These are phyloP conservation scores for Hippocampus zosterae DNA, from an alignment of 2,113 vertebrate genomes.

Conservation along the genomic window DNA sequence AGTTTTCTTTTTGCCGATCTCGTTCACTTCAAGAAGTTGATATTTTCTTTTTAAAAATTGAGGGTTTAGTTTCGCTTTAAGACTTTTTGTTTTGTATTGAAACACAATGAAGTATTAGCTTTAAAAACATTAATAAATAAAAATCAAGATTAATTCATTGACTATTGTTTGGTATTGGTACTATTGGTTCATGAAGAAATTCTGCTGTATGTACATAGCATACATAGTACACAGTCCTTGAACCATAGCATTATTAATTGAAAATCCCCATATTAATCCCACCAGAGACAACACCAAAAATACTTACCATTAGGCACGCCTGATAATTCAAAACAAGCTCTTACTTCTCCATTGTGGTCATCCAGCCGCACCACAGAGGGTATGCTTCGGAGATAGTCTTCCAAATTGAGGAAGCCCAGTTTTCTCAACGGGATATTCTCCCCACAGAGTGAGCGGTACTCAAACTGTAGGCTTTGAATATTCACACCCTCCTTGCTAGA, in stretches of 20 bases:
- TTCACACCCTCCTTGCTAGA: slow-evolving; percentile 80
- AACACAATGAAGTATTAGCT: neutral
- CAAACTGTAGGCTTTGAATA: slow-evolving; percentile 73
- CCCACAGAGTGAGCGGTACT: slow-evolving; percentile 81
- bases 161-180: too few species aligned
- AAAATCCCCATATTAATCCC: neutral
- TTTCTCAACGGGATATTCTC: slow-evolving; percentile 81
- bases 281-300: neutral
- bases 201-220: too few species aligned
- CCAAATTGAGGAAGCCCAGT: slow-evolving; percentile 77
- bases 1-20: too few species aligned
- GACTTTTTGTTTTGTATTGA: too few species aligned
- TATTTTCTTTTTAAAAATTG: too few species aligned
- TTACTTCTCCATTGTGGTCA: slow-evolving; percentile 47
- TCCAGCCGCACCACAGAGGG: slow-evolving; percentile 82
- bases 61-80: too few species aligned
- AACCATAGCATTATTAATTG: neutral
- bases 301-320: neutral
- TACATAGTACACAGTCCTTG: too few species aligned
- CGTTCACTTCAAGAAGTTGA: too few species aligned
- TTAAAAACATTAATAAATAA: too few species aligned
- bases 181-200: neutral
- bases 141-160: neutral
- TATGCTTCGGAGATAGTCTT: slow-evolving; percentile 78
- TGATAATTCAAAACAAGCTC: neutral